Conservation (phyloP, 1,140 invertebrate species). For the Heliconius congener region DNA sequence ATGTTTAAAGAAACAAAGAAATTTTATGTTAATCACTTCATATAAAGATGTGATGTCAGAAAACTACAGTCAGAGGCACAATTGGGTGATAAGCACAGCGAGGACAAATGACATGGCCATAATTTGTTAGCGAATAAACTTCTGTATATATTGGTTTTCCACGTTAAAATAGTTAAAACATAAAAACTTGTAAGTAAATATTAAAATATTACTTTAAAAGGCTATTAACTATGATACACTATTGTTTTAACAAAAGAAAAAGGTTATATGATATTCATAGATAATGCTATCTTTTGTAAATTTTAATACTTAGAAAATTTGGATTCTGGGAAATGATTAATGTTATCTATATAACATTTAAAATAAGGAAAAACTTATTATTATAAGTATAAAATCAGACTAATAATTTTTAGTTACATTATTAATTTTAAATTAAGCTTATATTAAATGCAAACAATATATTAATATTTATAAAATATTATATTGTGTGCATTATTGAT, state of each 20-base stretch:
- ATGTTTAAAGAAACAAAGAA: background rate
- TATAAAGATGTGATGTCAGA: constrained; percentile 32
- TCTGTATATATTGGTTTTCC: background rate
- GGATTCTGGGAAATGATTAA: background rate
- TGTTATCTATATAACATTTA: background rate
- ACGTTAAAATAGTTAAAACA: background rate
- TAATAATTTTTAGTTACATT: background rate
- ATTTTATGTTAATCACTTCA: background rate
- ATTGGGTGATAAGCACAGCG: constrained; percentile 42
- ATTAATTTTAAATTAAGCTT: background rate
- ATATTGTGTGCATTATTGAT: background rate
- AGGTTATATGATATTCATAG: constrained; percentile 1
- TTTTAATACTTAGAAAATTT: background rate
- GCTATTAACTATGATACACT: background rate
- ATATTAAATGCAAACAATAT: background rate
- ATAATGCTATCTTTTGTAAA: constrained; percentile 4
- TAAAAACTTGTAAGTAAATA: background rate
- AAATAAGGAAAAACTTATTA: background rate
- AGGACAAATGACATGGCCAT: constrained; percentile 7
- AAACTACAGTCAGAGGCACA: constrained; percentile 46
- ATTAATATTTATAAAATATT: background rate
- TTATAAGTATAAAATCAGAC: background rate
- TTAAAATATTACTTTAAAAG: background rate
- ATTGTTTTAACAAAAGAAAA: background rate
- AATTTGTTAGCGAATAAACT: background rate